phyloP scores from a whole-genome alignment of 2,113 vertebrate species.

The Alethe castanea region DNA sequence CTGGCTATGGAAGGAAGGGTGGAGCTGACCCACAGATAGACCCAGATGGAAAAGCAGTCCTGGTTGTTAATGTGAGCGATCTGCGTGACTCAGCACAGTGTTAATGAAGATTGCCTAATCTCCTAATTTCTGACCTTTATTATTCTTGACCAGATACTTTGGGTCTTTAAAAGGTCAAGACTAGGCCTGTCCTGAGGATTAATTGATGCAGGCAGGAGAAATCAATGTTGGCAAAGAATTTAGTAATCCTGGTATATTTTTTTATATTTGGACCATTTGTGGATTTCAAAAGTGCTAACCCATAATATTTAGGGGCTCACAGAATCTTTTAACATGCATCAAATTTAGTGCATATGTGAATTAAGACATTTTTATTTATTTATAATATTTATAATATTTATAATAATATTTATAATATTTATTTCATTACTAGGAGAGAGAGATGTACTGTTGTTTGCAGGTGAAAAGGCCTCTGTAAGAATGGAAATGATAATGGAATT shows the following conservation, averaged over 20 bases:
- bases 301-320: background rate
- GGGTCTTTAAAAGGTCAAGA: background rate
- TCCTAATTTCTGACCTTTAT: background rate
- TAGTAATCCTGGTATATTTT: background rate
- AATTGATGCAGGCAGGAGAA: background rate
- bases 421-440: background rate
- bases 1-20: background rate
- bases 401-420: background rate
- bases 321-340: background rate
- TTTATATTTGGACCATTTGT: background rate
- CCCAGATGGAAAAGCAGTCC: background rate
- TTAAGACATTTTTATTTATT: background rate
- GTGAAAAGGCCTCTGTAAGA: background rate
- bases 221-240: background rate
- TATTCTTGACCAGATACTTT: background rate
- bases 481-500: background rate
- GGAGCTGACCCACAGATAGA: background rate
- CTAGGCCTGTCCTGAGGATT: background rate
- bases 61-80: background rate
- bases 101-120: background rate
- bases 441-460: background rate
- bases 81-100: background rate
- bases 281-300: background rate
- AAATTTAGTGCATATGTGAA: background rate
- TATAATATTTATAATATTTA: too few species aligned